A percentile compares a stretch with the other conserved stretches of the same genome.
Conservation (phyloP, 2,888 invertebrate species). For the Eupithecia dodoneata region DNA sequence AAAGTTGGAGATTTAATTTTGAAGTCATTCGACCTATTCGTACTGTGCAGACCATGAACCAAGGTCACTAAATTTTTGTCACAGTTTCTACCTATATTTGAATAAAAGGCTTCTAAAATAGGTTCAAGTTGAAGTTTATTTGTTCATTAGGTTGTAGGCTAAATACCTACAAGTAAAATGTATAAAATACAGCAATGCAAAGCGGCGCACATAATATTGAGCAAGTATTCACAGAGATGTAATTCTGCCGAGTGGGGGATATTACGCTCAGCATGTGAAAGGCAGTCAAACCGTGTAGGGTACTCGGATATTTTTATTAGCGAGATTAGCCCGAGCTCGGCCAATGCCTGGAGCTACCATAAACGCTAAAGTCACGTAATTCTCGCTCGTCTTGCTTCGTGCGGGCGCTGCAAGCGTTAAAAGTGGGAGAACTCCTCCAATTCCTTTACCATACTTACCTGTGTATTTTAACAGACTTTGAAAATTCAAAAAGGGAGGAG, state of each 20-base stretch:
- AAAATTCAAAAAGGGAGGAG: too few species aligned
- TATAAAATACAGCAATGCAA: not conserved
- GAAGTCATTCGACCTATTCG: not conserved
- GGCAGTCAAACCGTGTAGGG: slow-evolving; percentile 25
- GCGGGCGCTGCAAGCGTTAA: slow-evolving; percentile 30
- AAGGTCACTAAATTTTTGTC: not conserved
- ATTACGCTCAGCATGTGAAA: slow-evolving; percentile 22
- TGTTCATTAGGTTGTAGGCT: too few species aligned
- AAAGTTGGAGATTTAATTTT: slow-evolving; percentile 13
- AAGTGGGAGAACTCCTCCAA: not conserved
- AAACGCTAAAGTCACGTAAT: slow-evolving; percentile 46
- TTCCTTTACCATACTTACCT: not conserved
- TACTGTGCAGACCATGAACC: not conserved
- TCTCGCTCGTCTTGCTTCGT: slow-evolving; percentile 41
- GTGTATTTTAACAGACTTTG: not conserved
- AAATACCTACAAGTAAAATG: not conserved
- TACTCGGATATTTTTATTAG: slow-evolving; percentile 41
- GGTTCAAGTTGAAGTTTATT: too few species aligned
- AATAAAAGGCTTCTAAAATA: not conserved
- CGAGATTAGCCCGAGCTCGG: slow-evolving; percentile 35
- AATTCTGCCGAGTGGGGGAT: slow-evolving; percentile 29
- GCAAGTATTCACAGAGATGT: slow-evolving; percentile 21
- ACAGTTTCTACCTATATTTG: not conserved
- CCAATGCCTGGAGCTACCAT: slow-evolving; percentile 41
- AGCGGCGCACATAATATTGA: not conserved